Conservation (phyloP, 2,113 vertebrate genomes). For the Crotalus tigris region DNA sequence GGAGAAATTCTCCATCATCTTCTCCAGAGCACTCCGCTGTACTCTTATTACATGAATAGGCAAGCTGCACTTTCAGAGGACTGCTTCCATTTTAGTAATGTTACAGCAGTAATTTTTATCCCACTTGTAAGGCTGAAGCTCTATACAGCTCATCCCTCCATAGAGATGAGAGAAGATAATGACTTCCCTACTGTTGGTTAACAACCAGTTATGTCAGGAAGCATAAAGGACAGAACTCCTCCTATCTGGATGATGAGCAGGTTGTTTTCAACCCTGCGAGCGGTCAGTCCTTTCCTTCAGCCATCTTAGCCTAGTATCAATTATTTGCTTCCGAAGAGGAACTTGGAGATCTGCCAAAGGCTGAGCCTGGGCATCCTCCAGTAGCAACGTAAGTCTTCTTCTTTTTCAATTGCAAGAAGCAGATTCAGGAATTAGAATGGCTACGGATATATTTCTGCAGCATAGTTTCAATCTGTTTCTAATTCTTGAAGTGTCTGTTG, state of each 20-base stretch:
- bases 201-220: neutral
- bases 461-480: neutral
- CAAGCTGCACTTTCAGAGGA: neutral
- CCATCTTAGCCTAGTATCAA: constrained; percentile 13
- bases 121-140: neutral
- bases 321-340: constrained; percentile 20
- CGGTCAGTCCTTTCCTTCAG: constrained; percentile 2
- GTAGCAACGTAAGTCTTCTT: neutral
- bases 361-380: neutral
- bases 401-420: neutral
- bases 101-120: neutral
- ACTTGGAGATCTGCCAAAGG: constrained; percentile 28
- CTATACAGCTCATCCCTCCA: neutral
- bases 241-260: neutral
- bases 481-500: neutral
- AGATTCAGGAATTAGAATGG: neutral
- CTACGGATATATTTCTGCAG: neutral
- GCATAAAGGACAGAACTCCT: neutral
- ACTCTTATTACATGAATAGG: neutral
- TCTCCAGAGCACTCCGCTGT: neutral
- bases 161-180: neutral
- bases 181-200: neutral
- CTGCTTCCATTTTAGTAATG: neutral
- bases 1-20: neutral
- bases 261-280: neutral